These are phyloP conservation scores for Nothocercus julius DNA, from an alignment of 2,113 vertebrate species.

Conservation along the genomic window DNA sequence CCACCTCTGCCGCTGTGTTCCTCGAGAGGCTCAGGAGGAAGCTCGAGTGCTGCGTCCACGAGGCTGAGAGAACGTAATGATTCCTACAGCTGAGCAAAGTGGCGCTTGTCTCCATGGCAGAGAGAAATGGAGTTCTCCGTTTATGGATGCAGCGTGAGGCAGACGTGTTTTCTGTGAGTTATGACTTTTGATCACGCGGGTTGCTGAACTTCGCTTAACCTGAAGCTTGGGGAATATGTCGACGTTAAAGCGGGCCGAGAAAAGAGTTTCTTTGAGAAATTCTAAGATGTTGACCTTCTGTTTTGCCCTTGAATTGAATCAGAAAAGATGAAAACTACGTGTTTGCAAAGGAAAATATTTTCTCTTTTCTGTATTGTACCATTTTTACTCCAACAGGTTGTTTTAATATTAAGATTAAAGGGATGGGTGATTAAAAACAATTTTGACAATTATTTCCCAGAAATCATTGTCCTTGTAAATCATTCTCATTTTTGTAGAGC, in stretches of 20 bases:
- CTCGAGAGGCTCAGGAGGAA: rapidly evolving
- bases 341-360: not conserved
- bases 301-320: conserved; percentile 14
- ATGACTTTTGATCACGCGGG: not conserved
- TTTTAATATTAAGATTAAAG: conserved; percentile 7
- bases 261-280: conserved; percentile 29
- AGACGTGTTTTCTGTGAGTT: rapidly evolving
- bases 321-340: not conserved
- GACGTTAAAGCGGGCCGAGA: not conserved
- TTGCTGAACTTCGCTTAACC: conserved; percentile 35
- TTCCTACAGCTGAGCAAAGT: not conserved
- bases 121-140: not conserved
- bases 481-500: not conserved
- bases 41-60: rapidly evolving
- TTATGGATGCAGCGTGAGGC: not conserved
- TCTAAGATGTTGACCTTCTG: conserved; percentile 13
- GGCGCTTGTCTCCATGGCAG: not conserved
- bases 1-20: not conserved
- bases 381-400: not conserved
- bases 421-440: not conserved
- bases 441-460: not conserved
- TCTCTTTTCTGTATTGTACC: not conserved
- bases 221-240: not conserved
- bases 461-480: not conserved
- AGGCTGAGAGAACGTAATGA: rapidly evolving